Base-by-base conservation (phyloP, 2,113 vertebrate genomes). In the Panurus biarmicus region DNA sequence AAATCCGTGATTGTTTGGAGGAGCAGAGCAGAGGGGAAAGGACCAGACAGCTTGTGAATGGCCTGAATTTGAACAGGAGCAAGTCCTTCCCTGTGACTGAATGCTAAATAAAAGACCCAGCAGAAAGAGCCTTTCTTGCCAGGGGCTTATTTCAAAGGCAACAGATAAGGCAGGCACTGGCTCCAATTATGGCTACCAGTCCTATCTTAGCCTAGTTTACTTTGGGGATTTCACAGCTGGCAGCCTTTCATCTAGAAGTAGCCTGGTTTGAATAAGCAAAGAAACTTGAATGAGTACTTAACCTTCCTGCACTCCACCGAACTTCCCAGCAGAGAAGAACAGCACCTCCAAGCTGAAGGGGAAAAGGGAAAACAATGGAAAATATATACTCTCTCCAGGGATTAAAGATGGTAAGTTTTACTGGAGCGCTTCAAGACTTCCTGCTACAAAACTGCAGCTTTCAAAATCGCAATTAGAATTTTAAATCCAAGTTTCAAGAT, bases 201-300 rank as follows among this genome's bases (percentile, higher is more conserved):
- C 56, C 91, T 88, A 80, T 85, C 93, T 66, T 38, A 95, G 93
- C 72, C 95, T 90, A 53, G 91, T 97, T 95, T 96, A 96, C 94
- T 95, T 82, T 31, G 84, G 91, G 95, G 88, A 96, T 96, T 96
- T 96, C 93, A 94, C 94, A 96, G 94, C 13, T 94, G 93, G 90
- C 67, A 95, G 93, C 67, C 87, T 93, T 95, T 95, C 89, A 97
- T 95, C 94, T 93, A 93, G 76, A 84, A 96, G 90, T 40, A 91
- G 91, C 89, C 90, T 95, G 92, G 92, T 95, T 96, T 97, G 94
- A 97, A 96, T 95, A 97, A 89, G 94, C 87, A 94, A 93, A 95
- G 87, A 93, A 79, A 95, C 80, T 19, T 83, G 95, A 96, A 96
- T 91, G 90, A 94, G 90, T 94, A 95, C 93, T 97, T 96, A 96